A percentile compares a stretch with the other conserved stretches of the same genome.
These are phyloP conservation scores for Eupithecia pulchellata DNA, from an alignment of 2,888 invertebrate genomes.

Conservation along the genomic window DNA sequence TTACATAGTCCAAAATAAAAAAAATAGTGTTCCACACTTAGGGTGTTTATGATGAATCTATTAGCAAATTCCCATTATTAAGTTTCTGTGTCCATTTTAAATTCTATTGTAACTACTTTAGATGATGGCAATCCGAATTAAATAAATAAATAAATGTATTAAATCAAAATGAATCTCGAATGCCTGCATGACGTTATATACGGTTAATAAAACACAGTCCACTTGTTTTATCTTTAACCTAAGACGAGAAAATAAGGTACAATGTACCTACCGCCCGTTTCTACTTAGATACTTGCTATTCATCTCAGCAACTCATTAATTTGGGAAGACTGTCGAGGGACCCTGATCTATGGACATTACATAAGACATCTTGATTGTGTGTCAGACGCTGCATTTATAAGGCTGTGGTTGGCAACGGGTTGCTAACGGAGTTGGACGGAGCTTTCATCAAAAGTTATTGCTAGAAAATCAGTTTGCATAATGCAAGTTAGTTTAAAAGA, in stretches of 20 bases:
- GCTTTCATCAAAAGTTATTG: slow-evolving; percentile 24
- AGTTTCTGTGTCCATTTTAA: too few species aligned
- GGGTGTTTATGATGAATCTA: too few species aligned
- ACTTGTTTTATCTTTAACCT: neutral
- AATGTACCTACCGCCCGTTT: neutral
- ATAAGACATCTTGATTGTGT: slow-evolving; percentile 22
- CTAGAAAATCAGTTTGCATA: slow-evolving; percentile 5
- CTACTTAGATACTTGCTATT: neutral
- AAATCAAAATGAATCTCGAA: neutral
- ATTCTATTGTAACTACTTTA: too few species aligned
- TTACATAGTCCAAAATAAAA: too few species aligned
- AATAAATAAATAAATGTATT: too few species aligned
- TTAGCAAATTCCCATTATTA: too few species aligned
- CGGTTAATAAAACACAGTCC: neutral
- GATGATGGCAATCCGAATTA: too few species aligned
- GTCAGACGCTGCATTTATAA: slow-evolving; percentile 18
- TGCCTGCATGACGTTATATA: neutral
- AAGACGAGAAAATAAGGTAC: neutral
- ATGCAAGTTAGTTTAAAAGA: slow-evolving; percentile 11
- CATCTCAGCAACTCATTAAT: slow-evolving; percentile 9
- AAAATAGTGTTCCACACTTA: too few species aligned
- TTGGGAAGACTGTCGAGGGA: slow-evolving; percentile 28
- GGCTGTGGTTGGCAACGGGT: slow-evolving; percentile 19
- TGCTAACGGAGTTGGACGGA: slow-evolving; percentile 9
- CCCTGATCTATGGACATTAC: slow-evolving; percentile 25